Evolutionary conservation across 2,113 vertebrate genomes (phyloP).

Genomic region (Thomomys bottae): DNA sequence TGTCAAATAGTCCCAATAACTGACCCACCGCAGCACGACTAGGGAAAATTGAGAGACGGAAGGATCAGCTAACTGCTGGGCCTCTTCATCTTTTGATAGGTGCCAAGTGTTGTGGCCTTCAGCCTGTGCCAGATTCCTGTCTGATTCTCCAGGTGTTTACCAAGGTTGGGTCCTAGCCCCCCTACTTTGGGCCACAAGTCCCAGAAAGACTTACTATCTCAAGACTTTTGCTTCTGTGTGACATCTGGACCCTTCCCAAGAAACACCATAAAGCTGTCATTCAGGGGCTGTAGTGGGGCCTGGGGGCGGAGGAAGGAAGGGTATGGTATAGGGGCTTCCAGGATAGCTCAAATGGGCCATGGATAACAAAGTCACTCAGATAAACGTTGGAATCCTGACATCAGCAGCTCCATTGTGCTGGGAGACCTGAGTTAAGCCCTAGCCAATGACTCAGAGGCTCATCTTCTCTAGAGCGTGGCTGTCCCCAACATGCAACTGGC

Average conservation of each 20-base stretch:
- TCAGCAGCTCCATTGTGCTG: rapidly evolving
- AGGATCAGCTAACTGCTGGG: rapidly evolving
- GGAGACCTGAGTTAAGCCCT: background rate
- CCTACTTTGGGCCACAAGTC: background rate
- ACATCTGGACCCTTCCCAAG: no score
- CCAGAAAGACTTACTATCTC: no score
- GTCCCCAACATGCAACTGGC: background rate
- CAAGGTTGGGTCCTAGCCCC: background rate
- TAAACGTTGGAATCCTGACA: background rate
- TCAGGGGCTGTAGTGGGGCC: background rate
- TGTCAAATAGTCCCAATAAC: background rate
- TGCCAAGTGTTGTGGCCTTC: no score
- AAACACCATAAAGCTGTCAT: no score
- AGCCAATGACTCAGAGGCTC: rapidly evolving
- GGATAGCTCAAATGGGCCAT: rapidly evolving
- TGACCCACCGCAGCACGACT: background rate
- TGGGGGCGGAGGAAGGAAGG: rapidly evolving
- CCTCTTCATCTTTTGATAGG: background rate
- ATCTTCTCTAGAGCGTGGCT: background rate
- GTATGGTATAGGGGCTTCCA: rapidly evolving
- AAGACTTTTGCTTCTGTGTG: background rate
- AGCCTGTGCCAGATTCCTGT: no score
- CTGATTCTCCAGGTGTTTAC: background rate
- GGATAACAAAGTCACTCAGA: background rate
- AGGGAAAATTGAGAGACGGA: rapidly evolving